Conservation (phyloP, 2,888 invertebrate genomes). For the Leucophenga montana region DNA sequence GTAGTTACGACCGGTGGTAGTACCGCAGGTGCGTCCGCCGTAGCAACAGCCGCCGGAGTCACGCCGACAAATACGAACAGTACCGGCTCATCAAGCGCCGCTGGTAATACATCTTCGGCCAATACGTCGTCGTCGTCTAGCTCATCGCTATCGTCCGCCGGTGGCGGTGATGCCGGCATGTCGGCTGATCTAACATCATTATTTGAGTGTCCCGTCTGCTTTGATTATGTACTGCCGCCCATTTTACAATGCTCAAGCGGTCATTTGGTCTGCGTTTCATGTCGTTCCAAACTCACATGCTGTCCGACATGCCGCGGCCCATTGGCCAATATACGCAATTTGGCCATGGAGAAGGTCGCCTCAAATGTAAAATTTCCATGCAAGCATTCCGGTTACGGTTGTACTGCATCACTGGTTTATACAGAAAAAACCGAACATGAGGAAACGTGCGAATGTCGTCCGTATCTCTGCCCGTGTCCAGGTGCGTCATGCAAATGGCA, state of each 20-base stretch:
- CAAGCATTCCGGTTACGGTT: constrained; percentile 97
- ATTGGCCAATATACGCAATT: constrained; percentile 95
- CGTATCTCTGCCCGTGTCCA: constrained; percentile 99
- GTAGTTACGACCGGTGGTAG: constrained; percentile 18
- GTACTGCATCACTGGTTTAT: constrained; percentile 91
- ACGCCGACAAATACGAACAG: constrained; percentile 50
- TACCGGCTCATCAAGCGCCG: constrained; percentile 56
- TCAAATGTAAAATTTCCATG: constrained; percentile 99
- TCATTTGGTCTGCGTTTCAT: constrained; percentile 97
- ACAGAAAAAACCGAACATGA: constrained; percentile 99
- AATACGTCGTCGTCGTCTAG: constrained; percentile 73
- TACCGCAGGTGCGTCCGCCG: neutral
- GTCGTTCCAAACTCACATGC: constrained; percentile 95
- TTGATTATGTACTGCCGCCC: constrained; percentile 99
- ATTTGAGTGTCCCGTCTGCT: constrained; percentile 98
- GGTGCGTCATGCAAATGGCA: constrained; percentile 99
- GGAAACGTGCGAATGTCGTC: constrained; percentile 97
- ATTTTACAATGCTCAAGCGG: constrained; percentile 99
- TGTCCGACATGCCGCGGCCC: constrained; percentile 99
- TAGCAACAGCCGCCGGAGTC: constrained; percentile 50
- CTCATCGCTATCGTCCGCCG: constrained; percentile 72
- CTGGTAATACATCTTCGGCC: constrained; percentile 66
- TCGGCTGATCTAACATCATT: constrained; percentile 91
- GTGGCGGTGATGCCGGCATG: constrained; percentile 75
- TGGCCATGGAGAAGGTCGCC: constrained; percentile 99